Evolutionary conservation across 2,888 invertebrate genomes (phyloP), one percentile per base, ranked within the genome.

Genomic region (Rhagonycha fulva): DNA sequence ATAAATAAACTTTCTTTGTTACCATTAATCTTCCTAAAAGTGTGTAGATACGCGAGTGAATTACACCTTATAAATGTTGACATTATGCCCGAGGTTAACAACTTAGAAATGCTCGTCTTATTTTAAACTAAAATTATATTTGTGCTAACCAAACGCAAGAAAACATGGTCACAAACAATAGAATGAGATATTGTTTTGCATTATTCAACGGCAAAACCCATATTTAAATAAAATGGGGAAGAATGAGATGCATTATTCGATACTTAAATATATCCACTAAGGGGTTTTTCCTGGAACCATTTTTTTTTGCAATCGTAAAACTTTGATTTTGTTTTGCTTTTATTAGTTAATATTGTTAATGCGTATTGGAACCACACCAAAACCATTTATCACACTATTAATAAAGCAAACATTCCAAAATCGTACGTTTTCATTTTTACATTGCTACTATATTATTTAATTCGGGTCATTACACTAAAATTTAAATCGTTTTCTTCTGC

Each of bases 91-190:
- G 47, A 47, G 47, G 47, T 47, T 47, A 47, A 47, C 47, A 47
- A 47, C 47, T 47, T 47, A 47, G 47, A 47, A 47, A 47, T 47
- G 47, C 70, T 26, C 70, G 47, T 60, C 62, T 62, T 30, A 62
- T 70, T 70, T 70, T 70, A 62, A 62, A 70, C 70, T 62, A 62
- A 70, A 70, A 70, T 62, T 62, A 70, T 70, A 28, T 70, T 70
- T 72, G 67, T 60, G 47, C 71, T 47, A 72, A 72, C 66, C 71
- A 63, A n/a, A 14, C 14, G 14, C 66, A 30, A 32, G 26, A 72
- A 72, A 72, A 72, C 66, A 70, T 28, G 28, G 67, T 66, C 61
- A 66, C 63, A 71, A 70, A 71, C 32, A 67, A 67, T 66, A 72
- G 67, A 72, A 66, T 14, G 63, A 30, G 26, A 62, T 63, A 66